Percentiles rank a stretch among this genome's conserved stretches.
Conservation (phyloP, 1,140 invertebrate genomes). For the Solenopsis fugax region DNA sequence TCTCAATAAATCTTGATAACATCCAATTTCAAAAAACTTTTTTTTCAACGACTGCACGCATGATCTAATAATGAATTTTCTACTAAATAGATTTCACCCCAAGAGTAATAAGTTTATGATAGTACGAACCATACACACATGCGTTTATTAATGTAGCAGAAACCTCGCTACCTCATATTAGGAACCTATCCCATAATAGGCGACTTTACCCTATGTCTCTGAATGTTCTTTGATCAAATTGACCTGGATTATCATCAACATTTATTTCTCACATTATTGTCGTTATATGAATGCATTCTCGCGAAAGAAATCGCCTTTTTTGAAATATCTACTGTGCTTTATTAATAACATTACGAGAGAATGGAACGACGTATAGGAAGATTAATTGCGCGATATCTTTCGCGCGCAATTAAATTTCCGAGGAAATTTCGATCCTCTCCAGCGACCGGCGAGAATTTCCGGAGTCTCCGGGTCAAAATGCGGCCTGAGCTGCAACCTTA, state of each 20-base stretch:
- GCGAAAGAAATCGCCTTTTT: neutral
- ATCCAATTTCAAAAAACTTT: no score
- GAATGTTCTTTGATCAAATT: neutral
- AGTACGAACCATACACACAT: no score
- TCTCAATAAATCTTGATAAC: no score
- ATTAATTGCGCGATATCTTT: slow-evolving; percentile 32
- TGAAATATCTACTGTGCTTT: neutral
- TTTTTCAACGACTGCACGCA: no score
- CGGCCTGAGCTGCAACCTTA: slow-evolving; percentile 29
- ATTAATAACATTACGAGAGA: neutral
- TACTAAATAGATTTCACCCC: no score
- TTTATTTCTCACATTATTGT: neutral
- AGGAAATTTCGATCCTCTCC: slow-evolving; percentile 26
- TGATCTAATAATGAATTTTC: no score
- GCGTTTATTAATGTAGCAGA: no score
- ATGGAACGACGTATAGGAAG: neutral
- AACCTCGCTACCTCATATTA: no score
- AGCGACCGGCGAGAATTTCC: slow-evolving; percentile 20
- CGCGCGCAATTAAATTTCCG: slow-evolving; percentile 43
- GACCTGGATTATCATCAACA: neutral
- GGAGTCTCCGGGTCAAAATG: slow-evolving; percentile 27
- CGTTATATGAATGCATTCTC: neutral
- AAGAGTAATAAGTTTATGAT: no score
- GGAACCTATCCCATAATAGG: no score
- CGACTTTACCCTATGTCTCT: no score